Conservation (phyloP, 2,888 invertebrate genomes). For the Pristionchus arcanus region DNA sequence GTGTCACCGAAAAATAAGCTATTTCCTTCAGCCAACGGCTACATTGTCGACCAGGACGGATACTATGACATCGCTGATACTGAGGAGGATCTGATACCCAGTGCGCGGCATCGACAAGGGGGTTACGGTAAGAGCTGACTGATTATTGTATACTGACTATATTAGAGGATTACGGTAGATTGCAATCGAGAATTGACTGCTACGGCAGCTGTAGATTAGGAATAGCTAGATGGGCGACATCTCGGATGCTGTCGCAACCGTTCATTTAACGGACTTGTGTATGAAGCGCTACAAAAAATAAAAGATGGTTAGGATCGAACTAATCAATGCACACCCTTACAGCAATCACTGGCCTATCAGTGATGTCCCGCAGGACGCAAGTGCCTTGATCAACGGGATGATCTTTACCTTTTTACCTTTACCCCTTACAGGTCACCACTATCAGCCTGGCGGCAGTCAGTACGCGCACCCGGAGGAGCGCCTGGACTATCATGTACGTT, state of each 20-base stretch:
- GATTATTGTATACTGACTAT: neutral
- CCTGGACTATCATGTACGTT: conserved; percentile 9
- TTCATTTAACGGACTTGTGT: too few relatives aligned
- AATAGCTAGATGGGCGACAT: too few relatives aligned
- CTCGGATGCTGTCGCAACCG: too few relatives aligned
- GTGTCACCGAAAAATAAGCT: neutral
- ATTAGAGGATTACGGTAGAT: neutral
- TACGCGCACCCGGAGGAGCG: conserved; percentile 4
- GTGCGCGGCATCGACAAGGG: neutral
- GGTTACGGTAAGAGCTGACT: conserved; percentile 16
- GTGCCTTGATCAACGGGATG: too few relatives aligned
- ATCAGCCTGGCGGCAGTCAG: conserved; percentile 28
- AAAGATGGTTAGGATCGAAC: too few relatives aligned
- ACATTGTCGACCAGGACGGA: conserved; percentile 50
- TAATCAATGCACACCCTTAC: neutral
- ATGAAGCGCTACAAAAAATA: too few relatives aligned
- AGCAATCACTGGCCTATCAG: neutral
- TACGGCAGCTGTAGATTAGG: too few relatives aligned
- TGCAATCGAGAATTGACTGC: neutral
- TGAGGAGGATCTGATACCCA: conserved; percentile 48
- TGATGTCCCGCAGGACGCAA: too few relatives aligned
- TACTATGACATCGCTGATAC: conserved; percentile 55
- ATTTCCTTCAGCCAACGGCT: conserved; percentile 40
- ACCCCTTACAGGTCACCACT: conserved; percentile 34
- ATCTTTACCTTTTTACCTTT: neutral